phyloP scores from a whole-genome alignment of 2,797 vertebrate species.

The Gadopsis bispinosus region DNA sequence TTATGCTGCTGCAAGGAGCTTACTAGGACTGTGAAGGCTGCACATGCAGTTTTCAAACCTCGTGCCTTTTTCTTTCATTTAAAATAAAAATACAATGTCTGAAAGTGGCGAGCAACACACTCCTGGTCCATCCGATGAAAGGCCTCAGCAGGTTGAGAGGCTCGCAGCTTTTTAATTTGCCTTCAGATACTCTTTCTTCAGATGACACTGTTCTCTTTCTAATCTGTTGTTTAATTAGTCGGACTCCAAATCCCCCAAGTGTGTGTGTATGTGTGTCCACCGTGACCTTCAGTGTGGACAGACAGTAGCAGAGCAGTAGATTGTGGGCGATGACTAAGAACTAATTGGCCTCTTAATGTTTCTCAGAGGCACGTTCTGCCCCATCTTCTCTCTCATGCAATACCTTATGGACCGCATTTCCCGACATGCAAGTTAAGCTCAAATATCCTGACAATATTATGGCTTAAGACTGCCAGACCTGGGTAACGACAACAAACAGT shows the following conservation, averaged over 20 bases:
- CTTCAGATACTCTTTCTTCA: slow-evolving; percentile 31
- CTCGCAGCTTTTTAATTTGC: slow-evolving; percentile 50
- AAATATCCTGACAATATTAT: slow-evolving; percentile 10
- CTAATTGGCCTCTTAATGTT: slow-evolving; percentile 46
- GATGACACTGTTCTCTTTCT: slow-evolving; percentile 29
- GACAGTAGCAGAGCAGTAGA: slow-evolving; percentile 6
- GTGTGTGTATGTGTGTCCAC: slow-evolving; percentile 27
- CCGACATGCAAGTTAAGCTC: slow-evolving; percentile 3
- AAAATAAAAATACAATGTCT: neutral
- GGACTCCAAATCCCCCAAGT: slow-evolving; percentile 30
- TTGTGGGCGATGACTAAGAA: slow-evolving; percentile 32
- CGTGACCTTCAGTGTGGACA: slow-evolving; percentile 28
- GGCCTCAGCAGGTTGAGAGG: slow-evolving; percentile 24
- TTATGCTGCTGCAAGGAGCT: neutral
- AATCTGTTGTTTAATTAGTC: slow-evolving; percentile 51
- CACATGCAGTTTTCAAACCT: neutral
- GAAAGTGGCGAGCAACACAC: slow-evolving; percentile 7
- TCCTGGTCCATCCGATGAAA: slow-evolving; percentile 28
- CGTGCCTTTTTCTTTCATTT: neutral
- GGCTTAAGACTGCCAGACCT: neutral
- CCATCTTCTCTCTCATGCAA: neutral
- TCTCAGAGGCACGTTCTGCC: slow-evolving; percentile 1
- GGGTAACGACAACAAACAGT: neutral
- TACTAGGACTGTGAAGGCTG: neutral
- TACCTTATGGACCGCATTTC: neutral